phyloP scores from a whole-genome alignment of 2,113 vertebrate genomes.

The Sinosuthora webbiana region DNA sequence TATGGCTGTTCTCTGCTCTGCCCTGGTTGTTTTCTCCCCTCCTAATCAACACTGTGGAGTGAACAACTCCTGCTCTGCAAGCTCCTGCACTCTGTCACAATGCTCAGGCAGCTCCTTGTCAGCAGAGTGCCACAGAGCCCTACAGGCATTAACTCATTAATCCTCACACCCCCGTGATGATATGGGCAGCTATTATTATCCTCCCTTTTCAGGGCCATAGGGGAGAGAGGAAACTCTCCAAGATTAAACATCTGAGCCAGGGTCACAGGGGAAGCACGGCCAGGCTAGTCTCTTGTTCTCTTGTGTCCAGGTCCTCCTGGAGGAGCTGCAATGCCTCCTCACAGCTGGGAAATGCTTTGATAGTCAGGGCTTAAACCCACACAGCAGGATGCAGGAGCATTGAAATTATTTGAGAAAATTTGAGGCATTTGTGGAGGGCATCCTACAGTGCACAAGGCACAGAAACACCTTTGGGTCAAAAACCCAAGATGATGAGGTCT shows the following conservation, averaged over 20 bases:
- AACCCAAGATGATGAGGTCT: not conserved
- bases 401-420: not conserved
- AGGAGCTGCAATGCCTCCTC: not conserved
- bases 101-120: conserved; percentile 30
- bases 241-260: not conserved
- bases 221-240: not conserved
- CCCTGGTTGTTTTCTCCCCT: not conserved
- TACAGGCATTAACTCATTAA: not conserved
- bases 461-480: not conserved
- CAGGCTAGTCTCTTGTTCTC: not conserved
- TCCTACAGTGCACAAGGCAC: not conserved
- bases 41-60: not conserved
- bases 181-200: conserved; percentile 3
- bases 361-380: not conserved
- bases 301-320: not conserved
- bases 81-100: not conserved
- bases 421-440: fast-evolving
- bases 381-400: not conserved
- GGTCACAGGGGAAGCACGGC: not conserved
- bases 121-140: not conserved
- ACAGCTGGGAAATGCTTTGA: not conserved
- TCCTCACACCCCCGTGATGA: not conserved
- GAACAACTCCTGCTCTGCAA: not conserved
- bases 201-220: fast-evolving
- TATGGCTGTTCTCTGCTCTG: not conserved